These are phyloP conservation scores for Catotricha subobsoleta DNA, from an alignment of 2,888 invertebrate genomes.

Conservation along the genomic window DNA sequence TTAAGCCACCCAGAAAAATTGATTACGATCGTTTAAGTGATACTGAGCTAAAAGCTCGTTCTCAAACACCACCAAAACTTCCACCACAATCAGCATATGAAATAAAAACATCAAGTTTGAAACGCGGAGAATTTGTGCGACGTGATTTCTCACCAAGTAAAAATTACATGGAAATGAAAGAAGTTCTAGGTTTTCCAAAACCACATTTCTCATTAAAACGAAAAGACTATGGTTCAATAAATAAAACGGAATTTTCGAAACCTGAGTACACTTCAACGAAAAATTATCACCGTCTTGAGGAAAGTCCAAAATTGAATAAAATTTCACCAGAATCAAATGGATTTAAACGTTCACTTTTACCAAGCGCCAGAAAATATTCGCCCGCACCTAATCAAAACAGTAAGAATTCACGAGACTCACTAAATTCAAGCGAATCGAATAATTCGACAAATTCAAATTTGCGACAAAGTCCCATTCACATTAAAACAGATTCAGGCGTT, in stretches of 20 bases:
- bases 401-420: constrained; percentile 13
- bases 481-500: constrained; percentile 10
- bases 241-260: constrained; percentile 11
- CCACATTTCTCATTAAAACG: constrained; percentile 10
- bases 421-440: constrained; percentile 13
- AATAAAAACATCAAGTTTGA: constrained; percentile 13
- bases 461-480: constrained; percentile 11
- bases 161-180: constrained; percentile 9
- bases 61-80: constrained; percentile 13
- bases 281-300: constrained; percentile 14
- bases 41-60: constrained; percentile 12
- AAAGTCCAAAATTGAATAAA: constrained; percentile 8
- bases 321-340: not conserved
- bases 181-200: constrained; percentile 8
- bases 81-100: constrained; percentile 11
- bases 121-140: constrained; percentile 10
- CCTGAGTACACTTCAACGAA: constrained; percentile 13
- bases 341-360: constrained; percentile 12
- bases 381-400: constrained; percentile 8
- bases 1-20: constrained; percentile 14
- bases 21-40: constrained; percentile 15
- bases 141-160: constrained; percentile 10
- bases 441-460: constrained; percentile 12
- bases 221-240: constrained; percentile 13
- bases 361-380: constrained; percentile 11